A percentile compares a stretch with the other conserved stretches of the same genome.
phyloP scores from a whole-genome alignment of 2,113 vertebrate species.

The Eurystomus gularis region DNA sequence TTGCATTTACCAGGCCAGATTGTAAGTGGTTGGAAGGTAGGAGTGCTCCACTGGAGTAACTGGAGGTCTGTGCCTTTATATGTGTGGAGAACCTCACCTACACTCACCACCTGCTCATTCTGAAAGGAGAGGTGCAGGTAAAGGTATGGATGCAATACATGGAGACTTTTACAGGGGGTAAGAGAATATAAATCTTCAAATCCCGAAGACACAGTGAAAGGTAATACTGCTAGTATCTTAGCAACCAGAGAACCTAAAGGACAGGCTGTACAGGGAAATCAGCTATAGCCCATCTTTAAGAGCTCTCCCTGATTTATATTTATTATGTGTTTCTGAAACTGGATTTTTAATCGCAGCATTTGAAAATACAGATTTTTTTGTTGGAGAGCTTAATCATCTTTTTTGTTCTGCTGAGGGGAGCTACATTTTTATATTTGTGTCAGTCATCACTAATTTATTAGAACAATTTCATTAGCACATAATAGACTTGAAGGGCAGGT shows the following conservation, averaged over 20 bases:
- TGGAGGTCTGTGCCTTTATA: not conserved
- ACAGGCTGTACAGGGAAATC: not conserved
- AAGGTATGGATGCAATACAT: not conserved
- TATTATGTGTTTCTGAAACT: not conserved
- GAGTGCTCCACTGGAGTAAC: not conserved
- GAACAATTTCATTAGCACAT: not conserved
- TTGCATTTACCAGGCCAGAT: not conserved
- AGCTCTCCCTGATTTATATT: not conserved
- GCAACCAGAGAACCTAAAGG: slow-evolving; percentile 30
- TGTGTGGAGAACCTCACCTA: not conserved
- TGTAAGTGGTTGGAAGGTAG: not conserved
- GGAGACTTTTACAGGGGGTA: not conserved
- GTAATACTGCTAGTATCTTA: slow-evolving; percentile 23
- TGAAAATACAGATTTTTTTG: not conserved
- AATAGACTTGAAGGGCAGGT: not conserved
- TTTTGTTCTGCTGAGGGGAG: not conserved
- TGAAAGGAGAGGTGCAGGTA: not conserved
- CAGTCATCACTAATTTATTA: not conserved
- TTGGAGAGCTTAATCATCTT: not conserved
- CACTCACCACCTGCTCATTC: not conserved
- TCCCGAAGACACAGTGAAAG: not conserved
- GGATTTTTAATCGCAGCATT: not conserved
- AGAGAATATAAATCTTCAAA: not conserved
- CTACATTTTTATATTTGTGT: not conserved
- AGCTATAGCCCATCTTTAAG: not conserved